Base-by-base conservation (phyloP, 2,888 invertebrate species). In the Himalopsyche anomala region DNA sequence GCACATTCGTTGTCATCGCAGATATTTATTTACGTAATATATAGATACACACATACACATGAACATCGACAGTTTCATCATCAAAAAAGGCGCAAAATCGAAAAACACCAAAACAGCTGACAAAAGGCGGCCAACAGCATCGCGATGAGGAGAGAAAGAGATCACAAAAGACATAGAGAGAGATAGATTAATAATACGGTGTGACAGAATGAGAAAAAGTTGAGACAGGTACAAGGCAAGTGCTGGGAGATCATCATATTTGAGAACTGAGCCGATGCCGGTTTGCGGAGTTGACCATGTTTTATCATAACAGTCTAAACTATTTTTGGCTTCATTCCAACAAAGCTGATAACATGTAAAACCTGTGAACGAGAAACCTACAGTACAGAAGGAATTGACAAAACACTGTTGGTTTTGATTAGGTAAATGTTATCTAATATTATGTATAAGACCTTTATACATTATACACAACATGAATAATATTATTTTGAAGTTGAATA, bases 181-280 rank as follows among this genome's bases (percentile, higher is more conserved):
- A 74, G 74, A 74, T 19, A 74, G 74, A 74, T 74, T 36, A 74
- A 74, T 74, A 74, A 74, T 74, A 74, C 74, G 74, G 51, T 74
- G 74, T 74, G 74, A 74, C 74, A 74, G 74, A 74, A 74, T 74
- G 74, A 74, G 51, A 74, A 74, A 74, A 74, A 74, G 74, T 74
- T 74, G 36, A 74, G 36, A 74, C 74, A 74, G 74, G 74, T 74
- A 74, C 74, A 74, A 74, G 74, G 74, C 74, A 74, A 74, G 74
- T 74, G 74, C 74, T 74, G 74, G 74, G 74, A 74, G 74, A 74
- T 74, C 74, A 74, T 74, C 74, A 74, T 74, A 36, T 74, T 74
- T 74, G 74, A 74, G 36, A 74, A 74, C 15, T 74, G 74, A 28
- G 74, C 19, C 38, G 36, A 8, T 15, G 36, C 74, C 28, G 74